These are phyloP conservation scores for Bos indicus DNA, from an alignment of 2,113 vertebrate species.

Conservation along the genomic window DNA sequence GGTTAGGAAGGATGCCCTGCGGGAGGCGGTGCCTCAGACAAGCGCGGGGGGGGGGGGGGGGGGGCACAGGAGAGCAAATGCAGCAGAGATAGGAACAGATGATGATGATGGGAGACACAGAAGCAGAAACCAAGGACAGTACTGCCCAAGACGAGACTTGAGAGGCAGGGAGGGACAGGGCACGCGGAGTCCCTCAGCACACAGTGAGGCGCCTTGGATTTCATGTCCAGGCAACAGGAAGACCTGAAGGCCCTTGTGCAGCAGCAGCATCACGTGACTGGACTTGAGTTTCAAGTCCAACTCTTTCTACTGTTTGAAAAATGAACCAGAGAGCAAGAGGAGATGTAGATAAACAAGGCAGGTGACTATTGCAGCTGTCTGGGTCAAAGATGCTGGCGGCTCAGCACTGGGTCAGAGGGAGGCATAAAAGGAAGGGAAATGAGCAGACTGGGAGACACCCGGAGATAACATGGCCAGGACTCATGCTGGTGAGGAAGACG, in stretches of 20 bases:
- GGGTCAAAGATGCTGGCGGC: neutral
- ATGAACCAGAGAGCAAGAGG: neutral
- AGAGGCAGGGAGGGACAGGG: neutral
- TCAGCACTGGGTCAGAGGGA: neutral
- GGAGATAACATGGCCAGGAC: neutral
- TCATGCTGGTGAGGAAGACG: neutral
- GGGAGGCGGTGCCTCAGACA: neutral
- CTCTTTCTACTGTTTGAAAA: neutral
- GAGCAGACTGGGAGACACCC: neutral
- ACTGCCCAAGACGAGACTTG: neutral
- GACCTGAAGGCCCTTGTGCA: neutral
- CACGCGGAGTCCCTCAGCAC: neutral
- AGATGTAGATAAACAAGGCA: neutral
- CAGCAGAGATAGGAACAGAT: neutral
- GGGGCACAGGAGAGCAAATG: neutral
- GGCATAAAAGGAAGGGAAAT: fast-evolving
- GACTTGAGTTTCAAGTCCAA: neutral
- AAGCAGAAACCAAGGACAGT: neutral
- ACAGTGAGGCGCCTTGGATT: neutral
- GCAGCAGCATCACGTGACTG: neutral
- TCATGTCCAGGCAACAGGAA: neutral
- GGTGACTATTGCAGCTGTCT: neutral
- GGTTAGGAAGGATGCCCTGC: neutral
- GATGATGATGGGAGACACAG: neutral
- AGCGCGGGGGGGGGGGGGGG: neutral